phyloP scores from a whole-genome alignment of 2,888 invertebrate genomes.

The Dryomyza anilis region DNA sequence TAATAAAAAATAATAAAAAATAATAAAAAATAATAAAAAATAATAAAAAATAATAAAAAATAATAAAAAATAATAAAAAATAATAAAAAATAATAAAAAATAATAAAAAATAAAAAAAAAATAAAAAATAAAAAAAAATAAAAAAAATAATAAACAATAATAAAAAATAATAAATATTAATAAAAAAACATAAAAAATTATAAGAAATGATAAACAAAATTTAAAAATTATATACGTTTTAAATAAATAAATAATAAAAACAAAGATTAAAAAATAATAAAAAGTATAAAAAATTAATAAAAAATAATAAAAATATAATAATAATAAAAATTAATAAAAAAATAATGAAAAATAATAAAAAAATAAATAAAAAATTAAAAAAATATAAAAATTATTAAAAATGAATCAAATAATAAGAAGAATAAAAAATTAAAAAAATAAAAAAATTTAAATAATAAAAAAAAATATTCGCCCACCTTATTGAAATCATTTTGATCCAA shows the following conservation, averaged over 20 bases:
- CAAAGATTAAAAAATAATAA: background rate
- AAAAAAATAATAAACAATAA: no score
- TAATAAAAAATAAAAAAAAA: conserved; percentile 15
- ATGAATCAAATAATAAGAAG: background rate
- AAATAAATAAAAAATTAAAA: background rate
- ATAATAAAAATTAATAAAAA: background rate
- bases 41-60: conserved; percentile 17
- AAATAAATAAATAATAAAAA: background rate
- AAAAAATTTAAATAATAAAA: no score
- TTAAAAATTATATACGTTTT: conserved; percentile 20
- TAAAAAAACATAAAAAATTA: no score
- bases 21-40: background rate
- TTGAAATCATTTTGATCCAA: conserved; percentile 57
- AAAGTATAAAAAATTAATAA: background rate
- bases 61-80: conserved; percentile 12
- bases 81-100: background rate
- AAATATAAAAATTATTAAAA: background rate
- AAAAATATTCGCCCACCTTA: conserved; percentile 52
- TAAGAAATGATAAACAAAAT: conserved; percentile 26
- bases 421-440: background rate
- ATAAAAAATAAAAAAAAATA: conserved; percentile 31
- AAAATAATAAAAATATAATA: background rate
- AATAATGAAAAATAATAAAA: background rate
- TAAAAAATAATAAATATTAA: no score
- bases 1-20: background rate